Base-by-base conservation (phyloP, 2,888 invertebrate species). In the Eupsilia transversa region DNA sequence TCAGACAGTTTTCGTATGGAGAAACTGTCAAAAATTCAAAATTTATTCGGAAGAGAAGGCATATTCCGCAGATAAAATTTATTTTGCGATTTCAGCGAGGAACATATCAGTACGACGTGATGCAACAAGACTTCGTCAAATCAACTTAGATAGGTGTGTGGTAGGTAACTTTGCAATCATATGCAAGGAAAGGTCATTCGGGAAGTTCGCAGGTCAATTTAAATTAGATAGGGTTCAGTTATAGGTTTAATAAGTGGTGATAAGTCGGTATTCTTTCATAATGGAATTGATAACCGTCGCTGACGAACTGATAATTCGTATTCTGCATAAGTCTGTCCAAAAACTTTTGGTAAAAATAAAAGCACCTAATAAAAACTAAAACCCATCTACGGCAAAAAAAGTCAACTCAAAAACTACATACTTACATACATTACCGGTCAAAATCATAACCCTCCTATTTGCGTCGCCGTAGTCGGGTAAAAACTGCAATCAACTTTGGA, bases 181-280 rank as follows among this genome's bases (percentile, higher is more conserved):
- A 64, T 41, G 14, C 14, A 77, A 78, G 33, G 6, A 49, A n/a
- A 60, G 54, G 59, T 60, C 64, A 60, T 72, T 60, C 54, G 59
- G 27, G 73, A 80, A 73, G 80, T 66, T 65, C 80, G 0, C 46
- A 66, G 60, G 46, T 73, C 80, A 80, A 3, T 20, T 33, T 9
- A 60, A 80, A 33, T 77, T 73, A 56, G 56, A 80, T 66, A 41
- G 3, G 54, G 27, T 65, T 30, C 5, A 54, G 20, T 61, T 35
- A n/a, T 35, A 20, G 38, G 23, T 14, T 7, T 30, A 49, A 43
- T 79, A 71, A 52, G 20, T 27, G 33, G 9, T 46, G 46, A 72
- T 72, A 46, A 72, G 9, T 60, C 33, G 17, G 46, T 46, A 38
- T 35, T 46, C 23, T 38, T 64, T n/a, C 4, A 54, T 56, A 33